Evolutionary conservation across 2,113 vertebrate genomes (phyloP), one percentile per base, ranked within the genome.

Genomic region (Tringa solitaria): DNA sequence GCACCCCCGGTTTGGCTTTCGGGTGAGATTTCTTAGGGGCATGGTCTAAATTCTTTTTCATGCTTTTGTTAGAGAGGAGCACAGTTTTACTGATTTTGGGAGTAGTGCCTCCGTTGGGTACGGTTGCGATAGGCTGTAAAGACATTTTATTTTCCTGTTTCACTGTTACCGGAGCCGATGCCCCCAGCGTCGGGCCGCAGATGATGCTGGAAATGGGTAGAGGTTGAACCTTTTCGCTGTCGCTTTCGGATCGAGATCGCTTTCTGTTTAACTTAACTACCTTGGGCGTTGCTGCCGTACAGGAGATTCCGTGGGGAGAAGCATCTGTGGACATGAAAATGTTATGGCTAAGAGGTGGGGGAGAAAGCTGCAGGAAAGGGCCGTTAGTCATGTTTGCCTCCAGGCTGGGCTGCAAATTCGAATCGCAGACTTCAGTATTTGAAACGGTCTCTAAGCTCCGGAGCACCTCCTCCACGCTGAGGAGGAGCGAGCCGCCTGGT

Each of bases 191-290:
- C 10, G 99, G 98, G 94, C 99, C 99, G 89, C 99, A 99, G 89
- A 99, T 98, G 97, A 99, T 99, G 97, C 99, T 99, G 96, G 99
- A 98, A 93, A 99, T 99, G 60, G 99, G 99, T 41, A 99, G 98
- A 86, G 99, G 99, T 68, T 99, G 98, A 89, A 99, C 98, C 97
- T 99, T 99, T 90, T 99, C 99, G 10, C 99, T 98, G 98, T 99
- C 99, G 0, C 99, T 99, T 98, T 99, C 99, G 1, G 99, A 99
- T 69, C 98, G 99, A 68, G 99, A 99, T 33, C 99, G 98, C 94
- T 99, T 99, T 81, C 99, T 99, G 96, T 99, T 99, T 88, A 99
- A 97, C 96, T 99, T 99, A 41, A 98, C 98, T 63, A 98, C 98
- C 97, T 98, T 98, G 54, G 98, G 98, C 54, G 98, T 98, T 76